A percentile compares a stretch with the other conserved stretches of the same genome.
Evolutionary conservation across 2,888 invertebrate genomes (phyloP).

Genomic region (Eilema sororculum): DNA sequence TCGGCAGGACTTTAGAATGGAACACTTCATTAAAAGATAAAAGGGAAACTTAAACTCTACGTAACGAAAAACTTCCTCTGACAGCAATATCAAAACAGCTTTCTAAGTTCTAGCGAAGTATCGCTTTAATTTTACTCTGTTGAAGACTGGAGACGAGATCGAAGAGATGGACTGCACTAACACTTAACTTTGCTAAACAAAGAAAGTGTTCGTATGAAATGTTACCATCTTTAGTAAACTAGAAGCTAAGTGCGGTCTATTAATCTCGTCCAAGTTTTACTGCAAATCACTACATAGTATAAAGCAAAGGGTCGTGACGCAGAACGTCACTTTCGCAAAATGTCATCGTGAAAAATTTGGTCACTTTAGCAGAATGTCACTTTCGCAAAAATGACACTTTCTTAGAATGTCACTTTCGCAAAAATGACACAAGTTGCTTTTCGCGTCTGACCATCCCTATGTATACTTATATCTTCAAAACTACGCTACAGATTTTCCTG

Average conservation of each 20-base stretch:
- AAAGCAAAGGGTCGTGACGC: no score
- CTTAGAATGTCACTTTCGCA: no score
- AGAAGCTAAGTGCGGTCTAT: not conserved
- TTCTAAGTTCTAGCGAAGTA: slow-evolving; percentile 41
- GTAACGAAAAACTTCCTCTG: slow-evolving; percentile 48
- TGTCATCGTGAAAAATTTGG: no score
- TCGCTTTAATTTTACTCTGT: slow-evolving; percentile 43
- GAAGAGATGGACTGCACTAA: not conserved
- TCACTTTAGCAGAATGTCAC: no score
- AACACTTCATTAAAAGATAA: slow-evolving; percentile 65
- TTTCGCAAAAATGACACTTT: no score
- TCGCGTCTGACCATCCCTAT: no score
- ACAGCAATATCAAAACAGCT: slow-evolving; percentile 48
- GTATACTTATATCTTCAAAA: no score
- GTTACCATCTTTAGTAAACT: not conserved
- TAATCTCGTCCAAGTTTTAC: not conserved
- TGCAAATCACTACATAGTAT: no score
- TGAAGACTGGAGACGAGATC: slow-evolving; percentile 13
- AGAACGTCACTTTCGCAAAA: no score
- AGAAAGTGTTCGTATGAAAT: not conserved
- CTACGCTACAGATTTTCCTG: no score
- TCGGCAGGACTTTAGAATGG: slow-evolving; percentile 45
- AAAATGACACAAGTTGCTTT: no score
- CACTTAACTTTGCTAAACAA: not conserved
- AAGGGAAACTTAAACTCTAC: slow-evolving; percentile 54